Conservation (phyloP, 2,797 vertebrate genomes). For the Paratrypauchen microcephalus region DNA sequence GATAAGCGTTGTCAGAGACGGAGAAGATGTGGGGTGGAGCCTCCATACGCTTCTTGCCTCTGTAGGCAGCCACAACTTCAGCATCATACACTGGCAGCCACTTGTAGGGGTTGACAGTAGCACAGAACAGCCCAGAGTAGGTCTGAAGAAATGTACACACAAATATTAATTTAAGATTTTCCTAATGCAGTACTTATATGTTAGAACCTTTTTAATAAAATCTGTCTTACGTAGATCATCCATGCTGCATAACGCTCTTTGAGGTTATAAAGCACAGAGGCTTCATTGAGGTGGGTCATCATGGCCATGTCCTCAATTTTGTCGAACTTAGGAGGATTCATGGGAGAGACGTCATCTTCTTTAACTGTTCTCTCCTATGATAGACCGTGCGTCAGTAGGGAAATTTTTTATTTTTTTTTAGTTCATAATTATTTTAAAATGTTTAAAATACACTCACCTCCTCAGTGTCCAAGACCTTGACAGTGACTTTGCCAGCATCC, state of each 20-base stretch:
- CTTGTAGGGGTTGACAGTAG: constrained; percentile 86
- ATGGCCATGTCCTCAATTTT: constrained; percentile 79
- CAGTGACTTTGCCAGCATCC: constrained; percentile 79
- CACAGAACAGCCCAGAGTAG: constrained; percentile 77
- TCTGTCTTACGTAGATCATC: constrained; percentile 81
- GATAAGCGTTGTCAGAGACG: constrained; percentile 89
- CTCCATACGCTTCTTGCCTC: constrained; percentile 90
- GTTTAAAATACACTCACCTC: constrained; percentile 49
- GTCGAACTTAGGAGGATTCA: constrained; percentile 76
- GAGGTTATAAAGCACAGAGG: constrained; percentile 83
- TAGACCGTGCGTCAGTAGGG: background rate
- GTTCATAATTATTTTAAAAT: background rate
- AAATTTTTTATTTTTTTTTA: background rate
- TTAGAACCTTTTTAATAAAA: background rate
- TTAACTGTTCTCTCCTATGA: constrained; percentile 78
- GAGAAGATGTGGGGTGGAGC: constrained; percentile 91
- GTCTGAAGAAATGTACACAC: constrained; percentile 63
- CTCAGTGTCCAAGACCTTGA: constrained; percentile 67
- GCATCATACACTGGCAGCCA: constrained; percentile 64
- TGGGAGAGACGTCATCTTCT: constrained; percentile 76
- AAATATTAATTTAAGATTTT: background rate
- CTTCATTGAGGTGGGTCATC: constrained; percentile 77
- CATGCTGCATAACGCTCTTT: constrained; percentile 90
- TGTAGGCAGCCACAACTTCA: constrained; percentile 81
- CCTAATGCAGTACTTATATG: background rate